phyloP scores from a whole-genome alignment of 2,888 invertebrate genomes.

The Metalampra italica region DNA sequence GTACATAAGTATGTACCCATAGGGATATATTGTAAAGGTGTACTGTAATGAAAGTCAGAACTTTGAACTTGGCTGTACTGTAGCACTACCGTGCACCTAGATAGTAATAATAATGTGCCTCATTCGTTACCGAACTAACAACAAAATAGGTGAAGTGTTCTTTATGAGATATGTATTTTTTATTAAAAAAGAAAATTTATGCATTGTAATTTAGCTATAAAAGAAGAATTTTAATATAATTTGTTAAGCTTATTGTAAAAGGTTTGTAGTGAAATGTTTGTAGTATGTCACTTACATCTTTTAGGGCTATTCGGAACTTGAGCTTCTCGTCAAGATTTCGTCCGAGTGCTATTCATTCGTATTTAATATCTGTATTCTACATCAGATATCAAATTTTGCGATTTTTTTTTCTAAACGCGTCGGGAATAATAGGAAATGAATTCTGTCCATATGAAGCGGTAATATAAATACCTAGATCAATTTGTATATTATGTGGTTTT shows the following conservation, averaged over 20 bases:
- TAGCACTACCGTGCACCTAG: not conserved
- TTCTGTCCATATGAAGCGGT: too few species aligned
- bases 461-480: too few species aligned
- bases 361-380: too few species aligned
- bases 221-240: conserved; percentile 71
- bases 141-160: conserved; percentile 68
- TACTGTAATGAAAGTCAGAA: not conserved
- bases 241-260: conserved; percentile 70
- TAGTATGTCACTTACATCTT: conserved; percentile 42
- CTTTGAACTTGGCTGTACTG: not conserved
- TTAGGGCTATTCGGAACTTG: not conserved
- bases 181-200: conserved; percentile 63
- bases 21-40: not conserved
- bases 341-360: too few species aligned
- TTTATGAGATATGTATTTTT: conserved; percentile 74
- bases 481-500: too few species aligned
- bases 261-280: conserved; percentile 41
- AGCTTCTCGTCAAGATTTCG: too few species aligned
- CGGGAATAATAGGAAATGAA: too few species aligned
- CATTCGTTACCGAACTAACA: conserved; percentile 70
- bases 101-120: conserved; percentile 69
- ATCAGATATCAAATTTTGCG: too few species aligned
- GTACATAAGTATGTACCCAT: conserved; percentile 23
- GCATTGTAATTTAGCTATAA: conserved; percentile 72
- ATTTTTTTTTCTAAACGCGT: too few species aligned